Base-by-base conservation (phyloP, 2,888 invertebrate species). In the Beris chalybata region DNA sequence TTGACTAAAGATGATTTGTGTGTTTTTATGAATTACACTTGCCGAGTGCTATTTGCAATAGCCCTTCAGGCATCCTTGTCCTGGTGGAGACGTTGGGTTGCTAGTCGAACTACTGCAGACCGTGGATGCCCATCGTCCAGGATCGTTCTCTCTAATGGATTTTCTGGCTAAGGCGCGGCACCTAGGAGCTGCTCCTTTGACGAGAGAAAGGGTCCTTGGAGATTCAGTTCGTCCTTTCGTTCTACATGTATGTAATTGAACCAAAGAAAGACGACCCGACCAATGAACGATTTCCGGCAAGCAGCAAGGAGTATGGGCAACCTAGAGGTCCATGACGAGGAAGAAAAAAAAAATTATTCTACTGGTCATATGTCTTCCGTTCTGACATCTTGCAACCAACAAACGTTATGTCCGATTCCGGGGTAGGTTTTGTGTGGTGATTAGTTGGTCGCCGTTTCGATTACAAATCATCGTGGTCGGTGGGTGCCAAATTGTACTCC, bases 21-120 rank as follows among this genome's bases (percentile, higher is more conserved):
- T 65, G 65, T 65, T 65, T 65, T 65, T 56, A 65, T 65, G 65
- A 65, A 65, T 65, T 65, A 65, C 65, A 65, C 65, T 56, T 64
- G 48, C 64, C 45, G 45, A 38, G 64, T 44, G 38, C 43, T 38
- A 55, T 45, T 15, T 30, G 45, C 13, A 58, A 29, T 43, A 57
- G 58, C 29, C 44, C 47, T 45, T 31, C 31, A 45, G 12, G 61
- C 61, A 47, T 29, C 52, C 50, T 31, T 30, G 48, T 38, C 30
- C 32, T 52, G 32, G 29, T 5, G 57, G 15, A 22, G 7, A n/a
- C 31, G 31, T 15, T 43, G 57, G 57, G 12, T 13, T 5, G 43
- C n/a, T 44, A 32, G 43, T 56, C 9, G 30, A 15, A 22, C 31
- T 54, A 9, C 31, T 12, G 22, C 30, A 15, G 54, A 29, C 54